Conservation (phyloP, 1,140 invertebrate species). For the Adelges cooleyi region DNA sequence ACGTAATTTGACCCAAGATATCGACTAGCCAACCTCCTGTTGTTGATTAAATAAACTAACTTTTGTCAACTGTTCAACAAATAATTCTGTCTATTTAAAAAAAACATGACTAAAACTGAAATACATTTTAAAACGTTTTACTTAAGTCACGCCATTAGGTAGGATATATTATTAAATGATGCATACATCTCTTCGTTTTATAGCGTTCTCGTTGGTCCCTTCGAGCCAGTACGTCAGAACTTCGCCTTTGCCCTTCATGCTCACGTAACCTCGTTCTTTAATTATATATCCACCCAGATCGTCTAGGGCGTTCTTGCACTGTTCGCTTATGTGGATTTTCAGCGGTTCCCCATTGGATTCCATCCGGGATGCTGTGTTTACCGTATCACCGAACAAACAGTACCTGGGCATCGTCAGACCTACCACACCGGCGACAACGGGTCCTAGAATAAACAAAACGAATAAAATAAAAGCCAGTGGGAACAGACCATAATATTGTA, state of each 20-base stretch:
- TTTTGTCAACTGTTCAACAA: not conserved
- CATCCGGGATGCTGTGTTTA: constrained; percentile 88
- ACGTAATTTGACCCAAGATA: not conserved
- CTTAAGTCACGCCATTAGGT: not conserved
- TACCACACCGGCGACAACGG: constrained; percentile 87
- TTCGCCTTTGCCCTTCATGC: constrained; percentile 83
- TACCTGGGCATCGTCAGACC: constrained; percentile 95
- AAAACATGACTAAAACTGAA: not conserved
- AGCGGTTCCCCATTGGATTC: constrained; percentile 86
- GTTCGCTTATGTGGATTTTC: constrained; percentile 79
- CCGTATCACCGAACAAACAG: constrained; percentile 87
- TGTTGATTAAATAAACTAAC: not conserved
- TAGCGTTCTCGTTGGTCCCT: constrained; percentile 67
- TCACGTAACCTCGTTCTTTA: constrained; percentile 70
- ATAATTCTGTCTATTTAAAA: not conserved
- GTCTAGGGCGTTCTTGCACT: constrained; percentile 71
- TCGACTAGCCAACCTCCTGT: not conserved
- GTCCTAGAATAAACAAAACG: constrained; percentile 46
- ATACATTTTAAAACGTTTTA: not conserved
- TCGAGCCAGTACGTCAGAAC: constrained; percentile 79
- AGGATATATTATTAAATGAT: not conserved
- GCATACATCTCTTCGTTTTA: constrained; percentile 60
- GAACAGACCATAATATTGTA: too few species aligned
- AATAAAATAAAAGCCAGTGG: too few species aligned
- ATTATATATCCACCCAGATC: constrained; percentile 67